Evolutionary conservation across 2,888 invertebrate genomes (phyloP), one percentile per base, ranked within the genome.

Genomic region (Drosophila infuscata): DNA sequence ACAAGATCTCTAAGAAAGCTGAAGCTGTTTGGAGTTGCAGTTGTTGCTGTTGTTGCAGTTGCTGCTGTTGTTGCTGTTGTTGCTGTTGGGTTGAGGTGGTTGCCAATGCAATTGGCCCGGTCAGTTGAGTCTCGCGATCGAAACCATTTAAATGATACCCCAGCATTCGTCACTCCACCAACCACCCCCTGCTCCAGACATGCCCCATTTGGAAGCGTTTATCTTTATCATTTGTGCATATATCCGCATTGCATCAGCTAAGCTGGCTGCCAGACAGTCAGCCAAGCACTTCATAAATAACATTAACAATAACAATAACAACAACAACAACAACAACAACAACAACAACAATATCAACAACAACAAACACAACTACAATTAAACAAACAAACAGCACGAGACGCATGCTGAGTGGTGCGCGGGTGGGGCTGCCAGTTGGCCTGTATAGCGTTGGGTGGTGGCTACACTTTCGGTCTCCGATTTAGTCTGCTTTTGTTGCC

Each of bases 181-280:
- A 3, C 30, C 17, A 15, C 6, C 54, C 54, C 41, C 30, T 46
- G 25, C 4, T 0, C 46, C 25, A 25, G 8, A 2, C 46, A 15
- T 46, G 15, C 7, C 7, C 25, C 46, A 46, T 58, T n/a, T n/a
- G 29, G 52, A 43, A 35, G 68, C 64, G 62, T 66, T 78, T 71
- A 72, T 70, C 70, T 69, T 66, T 74, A 79, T 72, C 76, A 81
- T 71, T 65, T 77, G 69, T 53, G 70, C 71, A 79, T 72, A 80
- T 81, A 89, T 89, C 90, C 90, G 90, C 89, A 90, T 90, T 87
- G 89, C 79, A 79, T 79, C 75, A 79, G 65, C 67, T 49, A 51
- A 48, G 41, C 58, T 60, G 68, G 66, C 69, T 78, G 69, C 70
- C 72, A 76, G 86, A 79, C 80, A 77, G 71, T 76, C 86, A 87